Conservation (phyloP, 2,113 vertebrate species). For the Pterocles burchelli region DNA sequence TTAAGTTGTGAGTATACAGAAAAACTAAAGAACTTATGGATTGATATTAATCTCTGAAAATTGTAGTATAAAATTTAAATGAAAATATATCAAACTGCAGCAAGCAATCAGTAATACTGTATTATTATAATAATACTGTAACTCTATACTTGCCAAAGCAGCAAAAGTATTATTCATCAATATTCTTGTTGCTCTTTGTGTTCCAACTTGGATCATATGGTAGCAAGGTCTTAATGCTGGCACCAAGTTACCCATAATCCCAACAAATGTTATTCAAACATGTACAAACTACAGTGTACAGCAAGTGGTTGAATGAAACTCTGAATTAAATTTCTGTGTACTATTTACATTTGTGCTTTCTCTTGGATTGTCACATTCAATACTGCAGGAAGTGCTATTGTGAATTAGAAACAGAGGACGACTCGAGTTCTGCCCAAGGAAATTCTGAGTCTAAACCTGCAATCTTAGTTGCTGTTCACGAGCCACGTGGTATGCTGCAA, state of each 20-base stretch:
- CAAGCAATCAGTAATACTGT: neutral
- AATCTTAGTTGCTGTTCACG: neutral
- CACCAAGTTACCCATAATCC: neutral
- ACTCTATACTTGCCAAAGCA: neutral
- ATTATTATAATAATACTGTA: neutral
- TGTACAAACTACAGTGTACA: neutral
- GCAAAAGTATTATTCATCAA: neutral
- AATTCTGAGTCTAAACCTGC: neutral
- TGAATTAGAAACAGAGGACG: neutral
- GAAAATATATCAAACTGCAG: neutral
- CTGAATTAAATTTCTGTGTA: neutral
- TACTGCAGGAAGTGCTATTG: neutral
- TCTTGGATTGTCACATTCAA: neutral
- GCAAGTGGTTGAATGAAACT: neutral
- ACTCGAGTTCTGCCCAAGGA: neutral
- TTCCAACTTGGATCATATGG: fast-evolving
- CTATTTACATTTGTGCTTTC: neutral
- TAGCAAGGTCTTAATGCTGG: neutral
- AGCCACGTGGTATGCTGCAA: neutral
- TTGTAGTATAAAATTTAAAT: neutral
- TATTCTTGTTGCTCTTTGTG: neutral
- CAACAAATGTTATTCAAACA: neutral
- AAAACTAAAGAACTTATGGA: neutral
- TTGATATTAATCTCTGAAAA: neutral
- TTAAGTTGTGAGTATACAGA: neutral